Evolutionary conservation across 1,140 invertebrate species (phyloP), one percentile per base, ranked within the genome.

Genomic region (Zaprionus lachaisei): DNA sequence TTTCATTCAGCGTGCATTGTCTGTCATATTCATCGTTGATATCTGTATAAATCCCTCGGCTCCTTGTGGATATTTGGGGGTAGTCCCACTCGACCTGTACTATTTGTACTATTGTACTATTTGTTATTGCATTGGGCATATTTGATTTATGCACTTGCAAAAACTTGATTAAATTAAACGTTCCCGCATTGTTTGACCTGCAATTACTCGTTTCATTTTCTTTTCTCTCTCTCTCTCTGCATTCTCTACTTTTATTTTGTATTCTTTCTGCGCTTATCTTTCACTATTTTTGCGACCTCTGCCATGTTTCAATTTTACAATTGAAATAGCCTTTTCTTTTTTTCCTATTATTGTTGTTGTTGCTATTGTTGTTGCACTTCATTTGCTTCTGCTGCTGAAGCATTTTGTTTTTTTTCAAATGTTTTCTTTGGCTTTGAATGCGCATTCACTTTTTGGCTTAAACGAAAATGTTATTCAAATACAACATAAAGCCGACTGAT

Each of bases 101-200:
- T 65, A 62, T 74, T 63, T 60, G 51, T 44, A n/a, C n/a, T n/a
- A n/a, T 37, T 47, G 20, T 65, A 57, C 20, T 65, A 62, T 74
- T 63, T 60, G 51, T 44, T 67, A 28, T 72, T 72, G 51, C 12
- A 54, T 37, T 70, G 69, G 34, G 38, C 63, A 77, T 83, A 57
- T 64, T 62, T 74, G 71, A 79, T 85, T 79, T 70, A 79, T 69
- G 76, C 79, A 56, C 67, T 28, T 26, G 55, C 17, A 49, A 79
- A 76, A 76, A 79, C 34, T 82, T 82, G 63, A 86, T 87, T 69
- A 71, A 86, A 86, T 80, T 77, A 83, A 83, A 80, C 73, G 61
- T 49, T 58, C 61, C 49, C 66, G 38, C 63, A 74, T 54, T 87
- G 65, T 77, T 80, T 71, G 44, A 37, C 34, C 51, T 62, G 38